Evolutionary conservation across 2,113 vertebrate genomes (phyloP), one percentile per base, ranked within the genome.

Genomic region (Pomatostomus ruficeps): DNA sequence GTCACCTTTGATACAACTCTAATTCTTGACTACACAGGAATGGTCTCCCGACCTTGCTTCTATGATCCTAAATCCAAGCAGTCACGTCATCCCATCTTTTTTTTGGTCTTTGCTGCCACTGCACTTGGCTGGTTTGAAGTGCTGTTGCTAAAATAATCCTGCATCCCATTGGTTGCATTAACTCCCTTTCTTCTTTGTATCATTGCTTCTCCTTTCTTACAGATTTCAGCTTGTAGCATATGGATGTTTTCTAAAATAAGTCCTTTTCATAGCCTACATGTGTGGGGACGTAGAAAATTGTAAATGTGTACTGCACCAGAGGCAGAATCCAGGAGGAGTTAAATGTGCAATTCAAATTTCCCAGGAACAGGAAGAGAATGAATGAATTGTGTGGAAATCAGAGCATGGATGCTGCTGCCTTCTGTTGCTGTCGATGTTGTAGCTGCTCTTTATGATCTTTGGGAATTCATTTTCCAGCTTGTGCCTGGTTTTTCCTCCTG

Each of bases 271-370:
- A 31, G 40, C 33, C 36, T 24, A 0, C 6, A 1, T 55, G 8
- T 49, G 48, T 75, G 40, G 25, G 62, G 61, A 72, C 2, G 31
- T 5, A 10, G 0, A 1, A 11, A n/a, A 1, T 2, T 22, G 35
- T 49, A 45, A 73, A 61, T 1, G 5, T n/a, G 18, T 17, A 4
- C 35, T 42, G 38, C 24, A 57, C 40, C 29, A 67, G 58, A 85
- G 38, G 42, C n/a, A 76, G 71, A 33, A 54, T 46, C 42, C 35
- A 12, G 0, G 1, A 66, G 26, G 33, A 55, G 10, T 25, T 57
- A 33, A 78, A 82, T 1, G 1, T 38, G 5, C 46, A 68, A 48
- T 59, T 40, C 31, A 14, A 17, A 68, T 70, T 93, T 85, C 18
- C 58, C 35, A 54, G 36, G 33, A 82, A 33, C 0, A 54, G 15